These are phyloP conservation scores for Coecobrya sp. DNA, from an alignment of 2,888 invertebrate species.

Conservation along the genomic window DNA sequence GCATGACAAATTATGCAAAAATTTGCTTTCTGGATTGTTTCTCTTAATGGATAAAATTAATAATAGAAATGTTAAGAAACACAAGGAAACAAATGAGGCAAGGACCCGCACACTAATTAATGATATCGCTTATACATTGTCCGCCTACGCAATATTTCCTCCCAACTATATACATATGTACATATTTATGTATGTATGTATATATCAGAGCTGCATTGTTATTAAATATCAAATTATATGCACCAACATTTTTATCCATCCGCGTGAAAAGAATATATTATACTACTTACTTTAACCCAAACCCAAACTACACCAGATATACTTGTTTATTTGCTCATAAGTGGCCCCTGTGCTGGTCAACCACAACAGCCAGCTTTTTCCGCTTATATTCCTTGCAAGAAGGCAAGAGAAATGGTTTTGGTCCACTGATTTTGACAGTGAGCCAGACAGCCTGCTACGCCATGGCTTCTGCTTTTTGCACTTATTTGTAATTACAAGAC, in stretches of 20 bases:
- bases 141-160: not conserved
- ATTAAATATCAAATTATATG: not conserved
- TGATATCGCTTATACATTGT: not conserved
- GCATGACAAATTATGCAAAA: constrained; percentile 1
- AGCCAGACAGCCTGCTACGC: constrained; percentile 38
- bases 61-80: constrained; percentile 18
- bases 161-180: too few species aligned
- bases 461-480: constrained; percentile 47
- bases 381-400: constrained; percentile 65
- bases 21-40: not conserved
- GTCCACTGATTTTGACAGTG: constrained; percentile 78
- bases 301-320: not conserved
- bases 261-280: not conserved
- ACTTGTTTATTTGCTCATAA: constrained; percentile 13
- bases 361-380: constrained; percentile 76
- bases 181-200: too few species aligned
- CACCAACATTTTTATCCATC: too few species aligned
- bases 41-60: constrained; percentile 27
- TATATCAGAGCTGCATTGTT: not conserved
- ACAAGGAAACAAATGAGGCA: constrained; percentile 28
- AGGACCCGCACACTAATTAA: not conserved
- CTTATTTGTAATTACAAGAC: constrained; percentile 51
- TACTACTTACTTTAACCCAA: not conserved
- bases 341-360: constrained; percentile 82
- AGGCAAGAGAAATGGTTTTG: constrained; percentile 51